Evolutionary conservation across 64 coral and sea anemone species (phyloP).

Genomic region (Actinia tenebrosa): DNA sequence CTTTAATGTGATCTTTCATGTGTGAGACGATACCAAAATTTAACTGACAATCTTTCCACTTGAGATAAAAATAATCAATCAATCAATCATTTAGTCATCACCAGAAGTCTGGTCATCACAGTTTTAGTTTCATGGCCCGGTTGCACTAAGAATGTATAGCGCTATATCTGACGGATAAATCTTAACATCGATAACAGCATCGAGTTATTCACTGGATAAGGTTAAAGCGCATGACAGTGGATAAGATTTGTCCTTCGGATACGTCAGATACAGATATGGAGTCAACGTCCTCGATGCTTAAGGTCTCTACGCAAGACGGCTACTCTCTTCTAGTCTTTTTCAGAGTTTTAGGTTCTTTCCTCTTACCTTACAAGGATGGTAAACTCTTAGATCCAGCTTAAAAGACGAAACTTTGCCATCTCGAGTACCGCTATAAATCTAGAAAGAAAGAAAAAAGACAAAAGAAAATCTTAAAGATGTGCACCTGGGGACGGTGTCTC

Average conservation of each 20-base stretch:
- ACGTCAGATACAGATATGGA: too few species aligned
- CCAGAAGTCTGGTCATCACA: too few species aligned
- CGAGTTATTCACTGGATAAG: too few species aligned
- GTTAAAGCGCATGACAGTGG: too few species aligned
- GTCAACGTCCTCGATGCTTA: too few species aligned
- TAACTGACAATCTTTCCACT: constrained; percentile 83
- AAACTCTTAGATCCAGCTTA: constrained; percentile 80
- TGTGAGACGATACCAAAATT: constrained; percentile 83
- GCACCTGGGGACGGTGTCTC: too few species aligned
- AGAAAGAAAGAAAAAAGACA: background rate
- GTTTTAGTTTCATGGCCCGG: too few species aligned
- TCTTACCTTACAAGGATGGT: constrained; percentile 78
- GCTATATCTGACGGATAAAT: too few species aligned
- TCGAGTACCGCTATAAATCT: constrained; percentile 85
- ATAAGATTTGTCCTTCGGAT: too few species aligned
- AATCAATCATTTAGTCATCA: background rate
- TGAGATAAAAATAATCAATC: background rate
- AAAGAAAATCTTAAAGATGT: too few species aligned
- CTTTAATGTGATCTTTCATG: constrained; percentile 74
- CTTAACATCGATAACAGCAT: too few species aligned
- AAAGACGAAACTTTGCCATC: constrained; percentile 48
- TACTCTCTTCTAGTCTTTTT: background rate
- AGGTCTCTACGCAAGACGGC: background rate
- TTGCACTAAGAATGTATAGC: too few species aligned
- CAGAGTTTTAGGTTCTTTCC: background rate